Base-by-base conservation (phyloP, 2,888 invertebrate species). In the Cyrtodaria siliqua region DNA sequence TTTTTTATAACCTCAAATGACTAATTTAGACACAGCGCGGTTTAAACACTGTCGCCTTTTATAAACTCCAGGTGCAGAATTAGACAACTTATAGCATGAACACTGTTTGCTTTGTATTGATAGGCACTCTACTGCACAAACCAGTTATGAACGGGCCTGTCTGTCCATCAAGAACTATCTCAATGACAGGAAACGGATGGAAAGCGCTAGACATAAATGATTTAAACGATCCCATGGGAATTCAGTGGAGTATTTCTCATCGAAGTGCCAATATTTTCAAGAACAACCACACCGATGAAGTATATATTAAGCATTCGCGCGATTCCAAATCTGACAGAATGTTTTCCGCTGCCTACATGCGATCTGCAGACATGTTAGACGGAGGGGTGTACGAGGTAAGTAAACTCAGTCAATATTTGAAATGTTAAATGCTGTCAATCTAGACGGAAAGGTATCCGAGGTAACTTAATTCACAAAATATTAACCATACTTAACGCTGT, bases 321-420 rank as follows among this genome's bases (percentile, higher is more conserved):
- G 76, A 81, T 61, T 72, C 75, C 1, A 79, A 76, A 18, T 24
- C 52, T 0, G 75, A 84, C 12, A 57, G 38, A 0, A 50, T 82
- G 23, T 77, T 66, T 38, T 69, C 80, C 14, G 84, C 72, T 4
- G 82, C 79, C 16, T 79, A 82, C 49, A 62, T 56, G 29, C 50
- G 79, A 33, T 53, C 40, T 24, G 84, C 84, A 40, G 82, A 81
- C 49, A 55, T 79, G 60, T 69, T 68, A 50, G 64, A 76, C 50
- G 84, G 79, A 29, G 84, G 84, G 6, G 29, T 38, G 18, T 84
- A 82, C 56, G 62, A 84, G 80, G 84, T 80, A 56, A 9, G 44
- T 44, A 44, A 4, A 20, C n/a, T n/a, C n/a, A n/a, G n/a, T n/a
- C n/a, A n/a, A n/a, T n/a, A n/a, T n/a, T n/a, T n/a, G n/a, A n/a